Evolutionary conservation across 2,113 vertebrate species (phyloP).

Genomic region (Oncorhynchus mykiss): DNA sequence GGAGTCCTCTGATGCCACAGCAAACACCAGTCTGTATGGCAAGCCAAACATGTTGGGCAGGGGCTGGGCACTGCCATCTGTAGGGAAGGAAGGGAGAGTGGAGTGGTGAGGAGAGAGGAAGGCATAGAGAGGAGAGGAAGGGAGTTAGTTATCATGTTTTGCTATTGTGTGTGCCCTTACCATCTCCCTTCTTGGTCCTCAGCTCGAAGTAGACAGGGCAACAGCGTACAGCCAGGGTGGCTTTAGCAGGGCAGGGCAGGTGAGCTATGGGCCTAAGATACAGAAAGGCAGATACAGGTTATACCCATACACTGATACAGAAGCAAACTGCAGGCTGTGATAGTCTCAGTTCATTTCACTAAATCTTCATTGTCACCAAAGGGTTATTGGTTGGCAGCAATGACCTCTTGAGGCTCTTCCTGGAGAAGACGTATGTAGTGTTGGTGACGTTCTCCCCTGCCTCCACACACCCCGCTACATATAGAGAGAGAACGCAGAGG

Average conservation of each 20-base stretch:
- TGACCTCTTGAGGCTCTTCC: conserved; percentile 90
- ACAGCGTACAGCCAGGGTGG: conserved; percentile 95
- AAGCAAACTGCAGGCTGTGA: not conserved
- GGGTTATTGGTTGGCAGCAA: no score
- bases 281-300: conserved; percentile 3
- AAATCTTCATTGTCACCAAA: no score
- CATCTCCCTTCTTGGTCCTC: conserved; percentile 74
- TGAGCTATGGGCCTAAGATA: conserved; percentile 87
- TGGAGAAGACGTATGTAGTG: conserved; percentile 94
- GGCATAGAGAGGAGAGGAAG: not conserved
- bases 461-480: conserved; percentile 91
- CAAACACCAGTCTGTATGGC: conserved; percentile 93
- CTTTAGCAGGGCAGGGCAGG: conserved; percentile 89
- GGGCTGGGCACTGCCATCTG: conserved; percentile 69
- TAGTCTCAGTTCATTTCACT: not conserved
- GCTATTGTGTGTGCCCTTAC: conserved; percentile 49
- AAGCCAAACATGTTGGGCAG: conserved; percentile 72
- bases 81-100: not conserved
- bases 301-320: not conserved
- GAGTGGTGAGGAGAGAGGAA: not conserved
- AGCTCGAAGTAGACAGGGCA: conserved; percentile 92
- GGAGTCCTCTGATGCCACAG: conserved; percentile 94
- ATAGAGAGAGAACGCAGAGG: conserved; percentile 10
- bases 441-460: conserved; percentile 92
- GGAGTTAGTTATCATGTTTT: no score